Evolutionary conservation across 1,140 invertebrate species (phyloP), one percentile per base, ranked within the genome.

Genomic region (Pseudoatta argentina): DNA sequence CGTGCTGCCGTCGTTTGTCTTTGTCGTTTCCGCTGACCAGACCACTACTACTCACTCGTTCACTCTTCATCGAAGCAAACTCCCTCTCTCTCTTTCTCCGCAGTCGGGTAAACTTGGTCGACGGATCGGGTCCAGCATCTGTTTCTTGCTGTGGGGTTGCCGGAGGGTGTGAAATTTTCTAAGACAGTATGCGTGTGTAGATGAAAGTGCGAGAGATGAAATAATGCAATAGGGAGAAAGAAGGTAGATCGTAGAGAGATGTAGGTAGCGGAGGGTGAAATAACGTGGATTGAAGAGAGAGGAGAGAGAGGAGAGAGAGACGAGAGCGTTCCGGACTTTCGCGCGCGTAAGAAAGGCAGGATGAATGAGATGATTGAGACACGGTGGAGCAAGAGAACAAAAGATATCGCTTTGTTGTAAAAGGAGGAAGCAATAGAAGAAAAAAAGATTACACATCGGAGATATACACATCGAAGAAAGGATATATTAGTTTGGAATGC

Each of bases 151-250:
- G 72, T 6, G 10, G 59, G 10, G 5, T 44, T 27, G 87, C 51
- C 44, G 24, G 53, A 66, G 66, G 27, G 69, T 83, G 69, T 24
- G 55, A 83, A 83, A 83, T 83, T 83, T 83, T 83, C 79, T 69
- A 21, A 30, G 48, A n/a, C 16, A 66, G 59, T 55, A 61, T 27
- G 27, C 51, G 53, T 55, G 30, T 51, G 55, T 27, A 0, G n/a
- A n/a, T n/a, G n/a, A n/a, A n/a, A n/a, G n/a, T n/a, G n/a, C n/a
- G 30, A 57, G 39, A 76, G 63, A 66, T 3, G 18, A 7, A 21
- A 34, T 55, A 66, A 77, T 18, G 63, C 48, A 34, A n/a, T 14
- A 57, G 21, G 2, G n/a, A 39, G 24, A 51, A 5, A 55, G 7
- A 48, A 87, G 24, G 39, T 18, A 44, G 44, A 63, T 63, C 18